Evolutionary conservation across 2,113 vertebrate species (phyloP).

Genomic region (Alouatta palliata): DNA sequence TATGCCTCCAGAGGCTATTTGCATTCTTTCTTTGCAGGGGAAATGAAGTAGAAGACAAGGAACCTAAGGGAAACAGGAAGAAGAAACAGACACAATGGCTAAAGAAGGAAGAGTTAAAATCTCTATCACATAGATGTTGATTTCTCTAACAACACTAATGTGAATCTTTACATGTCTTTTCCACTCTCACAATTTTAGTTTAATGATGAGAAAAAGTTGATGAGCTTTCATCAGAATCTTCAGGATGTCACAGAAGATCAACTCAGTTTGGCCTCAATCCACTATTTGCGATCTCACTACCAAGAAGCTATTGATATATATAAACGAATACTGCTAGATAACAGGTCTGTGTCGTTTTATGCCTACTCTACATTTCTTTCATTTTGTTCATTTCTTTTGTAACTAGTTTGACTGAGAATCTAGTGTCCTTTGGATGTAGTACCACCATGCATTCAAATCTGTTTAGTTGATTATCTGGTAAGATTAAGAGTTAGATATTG

Average conservation of each 20-base stretch:
- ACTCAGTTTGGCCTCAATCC: constrained; percentile 97
- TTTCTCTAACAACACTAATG: neutral
- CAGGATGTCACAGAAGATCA: constrained; percentile 98
- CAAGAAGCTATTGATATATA: constrained; percentile 99
- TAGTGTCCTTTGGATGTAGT: neutral
- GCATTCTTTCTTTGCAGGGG: neutral
- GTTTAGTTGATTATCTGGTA: neutral
- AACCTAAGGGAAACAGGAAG: neutral
- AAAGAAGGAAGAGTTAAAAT: neutral
- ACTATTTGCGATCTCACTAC: constrained; percentile 99
- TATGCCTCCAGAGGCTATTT: neutral
- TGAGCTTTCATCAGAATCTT: constrained; percentile 97
- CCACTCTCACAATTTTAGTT: constrained; percentile 86
- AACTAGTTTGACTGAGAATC: neutral
- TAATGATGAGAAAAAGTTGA: constrained; percentile 95
- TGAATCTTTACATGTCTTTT: constrained; percentile 51
- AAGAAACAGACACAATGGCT: neutral
- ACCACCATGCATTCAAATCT: neutral
- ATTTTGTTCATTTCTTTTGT: neutral
- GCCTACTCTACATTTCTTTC: neutral
- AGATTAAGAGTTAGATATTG: neutral
- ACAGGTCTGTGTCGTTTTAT: constrained; percentile 86
- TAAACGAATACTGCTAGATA: constrained; percentile 94
- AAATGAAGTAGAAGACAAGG: neutral
- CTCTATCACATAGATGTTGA: neutral